Conservation (phyloP, 2,888 invertebrate genomes). For the Alloscopus bannaensis region DNA sequence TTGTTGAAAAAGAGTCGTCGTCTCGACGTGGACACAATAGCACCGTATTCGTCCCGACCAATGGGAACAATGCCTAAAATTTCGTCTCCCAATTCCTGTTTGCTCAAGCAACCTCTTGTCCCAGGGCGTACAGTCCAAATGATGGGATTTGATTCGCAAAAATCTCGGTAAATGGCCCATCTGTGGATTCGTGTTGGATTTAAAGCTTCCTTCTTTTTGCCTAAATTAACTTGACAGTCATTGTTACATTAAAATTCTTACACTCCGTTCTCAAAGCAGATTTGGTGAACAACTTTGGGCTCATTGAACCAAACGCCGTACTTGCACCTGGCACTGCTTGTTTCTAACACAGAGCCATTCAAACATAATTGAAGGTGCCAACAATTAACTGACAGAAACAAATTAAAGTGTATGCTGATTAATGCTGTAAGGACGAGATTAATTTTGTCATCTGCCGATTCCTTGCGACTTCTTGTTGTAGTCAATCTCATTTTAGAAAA, state of each 20-base stretch:
- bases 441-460: no score
- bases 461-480: no score
- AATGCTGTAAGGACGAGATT: no score
- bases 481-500: no score
- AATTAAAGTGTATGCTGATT: no score
- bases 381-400: no score
- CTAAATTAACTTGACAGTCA: slow-evolving; percentile 10
- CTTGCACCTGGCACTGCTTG: slow-evolving; percentile 42
- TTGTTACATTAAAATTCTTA: slow-evolving; percentile 43
- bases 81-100: slow-evolving; percentile 19
- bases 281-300: slow-evolving; percentile 50
- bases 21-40: slow-evolving; percentile 42
- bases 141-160: slow-evolving; percentile 61
- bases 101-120: slow-evolving; percentile 54
- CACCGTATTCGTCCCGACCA: slow-evolving; percentile 50
- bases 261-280: slow-evolving; percentile 67
- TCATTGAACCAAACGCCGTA: slow-evolving; percentile 66
- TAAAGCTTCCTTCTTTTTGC: no score
- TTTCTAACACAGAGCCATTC: slow-evolving; percentile 54
- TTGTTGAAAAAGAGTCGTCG: slow-evolving; percentile 58
- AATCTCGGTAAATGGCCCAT: slow-evolving; percentile 67
- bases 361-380: slow-evolving; percentile 67
- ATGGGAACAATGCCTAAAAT: slow-evolving; percentile 60
- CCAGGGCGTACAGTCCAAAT: slow-evolving; percentile 64
- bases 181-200: slow-evolving; percentile 26